phyloP scores from a whole-genome alignment of 2,797 vertebrate genomes.

The Rhabdophis nuchalis region DNA sequence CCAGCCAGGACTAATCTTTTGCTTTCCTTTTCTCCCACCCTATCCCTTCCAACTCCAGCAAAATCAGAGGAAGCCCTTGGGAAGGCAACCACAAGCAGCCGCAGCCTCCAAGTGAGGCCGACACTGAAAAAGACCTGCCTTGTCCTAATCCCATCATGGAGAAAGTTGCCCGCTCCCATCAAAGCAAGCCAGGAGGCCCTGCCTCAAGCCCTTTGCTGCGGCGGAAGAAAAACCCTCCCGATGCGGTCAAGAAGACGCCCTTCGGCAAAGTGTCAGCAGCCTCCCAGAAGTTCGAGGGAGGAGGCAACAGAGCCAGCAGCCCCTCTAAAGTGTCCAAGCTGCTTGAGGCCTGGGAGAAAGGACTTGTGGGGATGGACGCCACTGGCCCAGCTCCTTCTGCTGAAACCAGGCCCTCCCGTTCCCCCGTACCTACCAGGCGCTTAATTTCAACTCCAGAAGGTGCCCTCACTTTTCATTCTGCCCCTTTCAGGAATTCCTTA shows the following conservation, averaged over 20 bases:
- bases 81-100: background rate
- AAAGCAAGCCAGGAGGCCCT: slow-evolving; percentile 26
- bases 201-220: slow-evolving; percentile 68
- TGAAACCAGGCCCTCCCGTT: background rate
- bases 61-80: background rate
- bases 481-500: background rate
- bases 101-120: background rate
- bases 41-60: slow-evolving; percentile 9
- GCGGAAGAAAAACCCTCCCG: slow-evolving; percentile 39
- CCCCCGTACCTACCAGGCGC: background rate
- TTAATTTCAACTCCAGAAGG: background rate
- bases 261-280: slow-evolving; percentile 77
- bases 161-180: slow-evolving; percentile 22
- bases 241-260: slow-evolving; percentile 40
- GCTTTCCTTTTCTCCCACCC: background rate
- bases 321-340: slow-evolving; percentile 59
- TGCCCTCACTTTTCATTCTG: background rate
- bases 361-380: slow-evolving; percentile 45
- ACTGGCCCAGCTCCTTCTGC: background rate
- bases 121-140: background rate
- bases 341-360: slow-evolving; percentile 65
- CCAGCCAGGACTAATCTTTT: background rate
- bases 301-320: slow-evolving; percentile 28
- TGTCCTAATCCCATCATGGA: slow-evolving; percentile 33
- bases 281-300: background rate